Evolutionary conservation across 2,888 invertebrate species (phyloP).

Genomic region (Limnephilus marmoratus): DNA sequence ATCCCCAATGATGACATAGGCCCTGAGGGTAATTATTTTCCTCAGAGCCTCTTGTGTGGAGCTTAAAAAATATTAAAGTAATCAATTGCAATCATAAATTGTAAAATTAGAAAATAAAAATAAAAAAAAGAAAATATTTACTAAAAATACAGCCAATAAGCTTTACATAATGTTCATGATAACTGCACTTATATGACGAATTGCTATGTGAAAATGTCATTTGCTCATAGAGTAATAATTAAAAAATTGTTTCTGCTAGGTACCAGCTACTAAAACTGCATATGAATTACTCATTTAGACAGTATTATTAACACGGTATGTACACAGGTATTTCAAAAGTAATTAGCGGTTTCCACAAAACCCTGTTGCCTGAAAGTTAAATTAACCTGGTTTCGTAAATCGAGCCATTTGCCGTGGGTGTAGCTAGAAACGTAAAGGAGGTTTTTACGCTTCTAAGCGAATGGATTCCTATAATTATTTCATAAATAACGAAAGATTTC

Average conservation of each 20-base stretch:
- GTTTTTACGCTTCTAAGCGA: not conserved
- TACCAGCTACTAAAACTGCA: not conserved
- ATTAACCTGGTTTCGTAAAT: not conserved
- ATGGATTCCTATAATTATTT: not conserved
- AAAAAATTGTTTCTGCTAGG: not conserved
- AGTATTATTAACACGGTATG: not conserved
- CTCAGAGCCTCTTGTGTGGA: too few species aligned
- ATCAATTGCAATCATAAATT: too few species aligned
- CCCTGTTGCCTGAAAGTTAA: not conserved
- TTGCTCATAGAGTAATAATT: not conserved
- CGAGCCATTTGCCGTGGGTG: not conserved
- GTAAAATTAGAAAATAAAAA: too few species aligned
- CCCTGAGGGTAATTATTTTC: too few species aligned
- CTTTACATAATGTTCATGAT: not conserved
- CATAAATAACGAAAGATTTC: conserved; percentile 26
- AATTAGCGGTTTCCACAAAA: not conserved
- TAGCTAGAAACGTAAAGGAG: not conserved
- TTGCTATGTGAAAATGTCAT: not conserved
- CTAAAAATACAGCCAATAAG: too few species aligned
- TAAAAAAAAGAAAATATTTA: too few species aligned
- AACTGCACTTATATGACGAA: not conserved
- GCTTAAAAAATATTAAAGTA: too few species aligned
- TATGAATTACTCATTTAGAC: not conserved
- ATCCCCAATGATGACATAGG: too few species aligned
- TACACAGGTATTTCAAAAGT: not conserved